A percentile compares a stretch with the other conserved stretches of the same genome.
Conservation (phyloP, 2,113 vertebrate genomes). For the Pterocles gutturalis region DNA sequence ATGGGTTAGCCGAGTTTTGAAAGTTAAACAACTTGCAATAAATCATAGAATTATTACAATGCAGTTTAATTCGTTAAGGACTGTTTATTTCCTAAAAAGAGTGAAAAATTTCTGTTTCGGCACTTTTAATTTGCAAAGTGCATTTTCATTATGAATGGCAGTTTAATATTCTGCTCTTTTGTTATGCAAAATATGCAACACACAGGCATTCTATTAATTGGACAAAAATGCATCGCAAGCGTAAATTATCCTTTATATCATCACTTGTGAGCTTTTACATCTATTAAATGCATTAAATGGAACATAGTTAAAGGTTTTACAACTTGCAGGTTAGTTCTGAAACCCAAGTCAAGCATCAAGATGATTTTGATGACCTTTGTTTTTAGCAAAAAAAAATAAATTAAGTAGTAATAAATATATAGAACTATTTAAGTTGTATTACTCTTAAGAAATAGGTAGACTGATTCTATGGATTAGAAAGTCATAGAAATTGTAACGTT, state of each 20-base stretch:
- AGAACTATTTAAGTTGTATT: slow-evolving; percentile 69
- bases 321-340: slow-evolving; percentile 76
- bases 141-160: slow-evolving; percentile 99
- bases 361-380: slow-evolving; percentile 78
- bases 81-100: slow-evolving; percentile 99
- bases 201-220: slow-evolving; percentile 99
- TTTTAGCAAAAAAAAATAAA: slow-evolving; percentile 78
- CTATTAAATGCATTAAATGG: slow-evolving; percentile 85
- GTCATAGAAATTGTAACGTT: slow-evolving; percentile 3
- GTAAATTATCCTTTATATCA: slow-evolving; percentile 90
- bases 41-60: slow-evolving; percentile 99
- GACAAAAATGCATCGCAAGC: slow-evolving; percentile 95
- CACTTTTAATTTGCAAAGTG: slow-evolving; percentile 99
- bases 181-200: slow-evolving; percentile 99
- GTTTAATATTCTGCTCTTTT: slow-evolving; percentile 99
- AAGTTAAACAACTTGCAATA: slow-evolving; percentile 99
- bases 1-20: slow-evolving; percentile 99
- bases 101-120: slow-evolving; percentile 95
- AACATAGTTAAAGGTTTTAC: slow-evolving; percentile 82
- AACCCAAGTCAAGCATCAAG: slow-evolving; percentile 73
- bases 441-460: slow-evolving; percentile 53
- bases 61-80: slow-evolving; percentile 99
- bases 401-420: slow-evolving; percentile 83
- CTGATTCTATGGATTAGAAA: slow-evolving; percentile 61
- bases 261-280: slow-evolving; percentile 80